phyloP scores from a whole-genome alignment of 2,113 vertebrate genomes.

The Zosterops borbonicus region DNA sequence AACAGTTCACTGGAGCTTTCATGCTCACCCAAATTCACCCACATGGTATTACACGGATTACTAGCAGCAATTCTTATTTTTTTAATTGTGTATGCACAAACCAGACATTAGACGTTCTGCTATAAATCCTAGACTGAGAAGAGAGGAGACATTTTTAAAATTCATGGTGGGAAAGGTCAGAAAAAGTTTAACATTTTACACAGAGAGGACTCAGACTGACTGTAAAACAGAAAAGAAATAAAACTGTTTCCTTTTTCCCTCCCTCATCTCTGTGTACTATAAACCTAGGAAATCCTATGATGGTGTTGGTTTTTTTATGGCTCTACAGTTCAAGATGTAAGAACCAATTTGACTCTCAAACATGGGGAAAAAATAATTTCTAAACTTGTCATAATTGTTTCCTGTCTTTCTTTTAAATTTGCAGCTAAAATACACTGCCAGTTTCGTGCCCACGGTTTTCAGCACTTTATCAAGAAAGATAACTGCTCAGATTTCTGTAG shows the following conservation, averaged over 20 bases:
- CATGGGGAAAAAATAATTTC: background rate
- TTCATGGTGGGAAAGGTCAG: conserved; percentile 47
- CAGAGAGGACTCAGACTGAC: background rate
- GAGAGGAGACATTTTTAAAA: conserved; percentile 28
- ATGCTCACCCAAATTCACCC: conserved; percentile 62
- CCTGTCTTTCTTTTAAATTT: background rate
- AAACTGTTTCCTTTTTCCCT: background rate
- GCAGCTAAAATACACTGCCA: background rate
- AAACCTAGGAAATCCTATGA: background rate
- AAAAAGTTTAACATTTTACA: conserved; percentile 33
- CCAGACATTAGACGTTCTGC: background rate
- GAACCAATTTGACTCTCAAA: background rate
- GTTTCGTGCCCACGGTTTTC: background rate
- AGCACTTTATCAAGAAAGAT: background rate
- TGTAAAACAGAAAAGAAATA: conserved; percentile 17
- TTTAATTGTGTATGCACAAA: conserved; percentile 27
- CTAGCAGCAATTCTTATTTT: conserved; percentile 42
- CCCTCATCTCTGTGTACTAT: background rate
- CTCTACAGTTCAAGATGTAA: background rate
- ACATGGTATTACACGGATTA: conserved; percentile 50
- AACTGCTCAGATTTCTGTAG: background rate
- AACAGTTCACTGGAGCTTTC: conserved; percentile 71
- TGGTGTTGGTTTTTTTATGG: background rate
- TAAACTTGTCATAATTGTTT: background rate
- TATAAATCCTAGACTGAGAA: background rate